phyloP scores from a whole-genome alignment of 2,888 invertebrate genomes.

The Leucophora obtusa region DNA sequence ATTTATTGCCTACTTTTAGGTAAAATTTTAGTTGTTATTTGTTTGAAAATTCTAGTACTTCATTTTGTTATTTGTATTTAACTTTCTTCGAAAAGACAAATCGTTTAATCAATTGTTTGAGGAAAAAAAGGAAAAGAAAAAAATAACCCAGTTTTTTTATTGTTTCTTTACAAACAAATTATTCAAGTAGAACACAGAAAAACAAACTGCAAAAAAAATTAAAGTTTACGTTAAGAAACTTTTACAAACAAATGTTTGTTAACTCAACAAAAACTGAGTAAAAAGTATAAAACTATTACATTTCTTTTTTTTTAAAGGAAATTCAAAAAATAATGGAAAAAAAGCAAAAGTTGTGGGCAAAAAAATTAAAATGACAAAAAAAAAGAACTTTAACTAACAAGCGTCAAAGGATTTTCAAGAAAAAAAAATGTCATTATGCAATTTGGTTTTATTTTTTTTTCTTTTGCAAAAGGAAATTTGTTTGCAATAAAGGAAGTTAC shows the following conservation, averaged over 20 bases:
- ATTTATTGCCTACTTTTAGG: not conserved
- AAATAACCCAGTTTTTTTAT: constrained; percentile 50
- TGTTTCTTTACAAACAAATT: constrained; percentile 34
- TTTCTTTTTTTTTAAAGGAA: constrained; percentile 10
- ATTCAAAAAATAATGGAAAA: constrained; percentile 12
- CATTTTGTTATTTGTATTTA: constrained; percentile 21
- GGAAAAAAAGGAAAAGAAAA: not conserved
- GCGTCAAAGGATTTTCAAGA: constrained; percentile 48
- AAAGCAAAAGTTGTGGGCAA: constrained; percentile 14
- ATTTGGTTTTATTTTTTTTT: constrained; percentile 10
- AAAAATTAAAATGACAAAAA: constrained; percentile 6
- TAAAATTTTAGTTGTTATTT: not conserved
- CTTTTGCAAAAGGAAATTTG: not conserved
- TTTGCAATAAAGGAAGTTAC: not conserved
- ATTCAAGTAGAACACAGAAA: constrained; percentile 19
- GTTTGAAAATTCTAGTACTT: not conserved
- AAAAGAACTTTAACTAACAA: constrained; percentile 36
- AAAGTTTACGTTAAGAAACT: constrained; percentile 26
- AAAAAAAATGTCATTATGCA: constrained; percentile 28
- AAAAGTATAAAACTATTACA: not conserved
- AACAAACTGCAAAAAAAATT: constrained; percentile 15
- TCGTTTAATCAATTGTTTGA: constrained; percentile 55
- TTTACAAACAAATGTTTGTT: constrained; percentile 20
- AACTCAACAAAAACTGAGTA: not conserved
- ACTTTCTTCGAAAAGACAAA: constrained; percentile 45